Base-by-base conservation (phyloP, 2,113 vertebrate species). In the Brachyhypopomus gauderio region DNA sequence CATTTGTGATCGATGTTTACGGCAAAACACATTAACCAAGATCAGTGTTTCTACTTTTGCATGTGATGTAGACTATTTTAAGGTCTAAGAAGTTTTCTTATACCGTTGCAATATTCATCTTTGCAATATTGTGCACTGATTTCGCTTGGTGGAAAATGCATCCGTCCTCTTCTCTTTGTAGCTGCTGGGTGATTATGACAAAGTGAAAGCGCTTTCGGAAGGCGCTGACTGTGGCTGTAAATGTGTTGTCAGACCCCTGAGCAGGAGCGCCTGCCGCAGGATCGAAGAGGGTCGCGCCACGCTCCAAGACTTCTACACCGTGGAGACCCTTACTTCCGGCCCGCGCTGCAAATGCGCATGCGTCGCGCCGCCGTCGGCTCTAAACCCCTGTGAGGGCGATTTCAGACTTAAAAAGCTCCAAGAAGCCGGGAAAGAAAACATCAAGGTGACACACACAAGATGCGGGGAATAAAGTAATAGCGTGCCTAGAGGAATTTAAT, bases 101-200 rank as follows among this genome's bases (percentile, higher is more conserved):
- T 52, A 52, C 6, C 22, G 20, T 3, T 64, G 23, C 34, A 14
- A 14, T 52, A 14, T 34, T 20, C 3, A 27, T 66, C 52, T 27
- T 34, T 16, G 52, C 34, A 83, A 56, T 72, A 25, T 75, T 48
- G 30, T 88, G 52, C 63, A 73, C 52, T 73, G 55, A 62, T 81
- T 85, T 82, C 86, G n/a, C 59, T 34, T 86, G 80, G 59, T 90
- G 83, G 81, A 89, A 89, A 89, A 89, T 64, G 72, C 85, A 79
- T 89, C n/a, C 88, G 77, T 91, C 79, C 88, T 90, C 87, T 93
- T 92, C 83, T 86, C 87, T 92, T 91, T 89, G 86, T 91, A 99
- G 97, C 88, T 98, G 86, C 91, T 98, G 92, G 96, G 95, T 88
- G 98, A 98, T 94, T 97, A 97, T 87, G 96, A 98, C 94, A 98